Evolutionary conservation across 1,140 invertebrate species (phyloP).

Genomic region (Chymomyza costata): DNA sequence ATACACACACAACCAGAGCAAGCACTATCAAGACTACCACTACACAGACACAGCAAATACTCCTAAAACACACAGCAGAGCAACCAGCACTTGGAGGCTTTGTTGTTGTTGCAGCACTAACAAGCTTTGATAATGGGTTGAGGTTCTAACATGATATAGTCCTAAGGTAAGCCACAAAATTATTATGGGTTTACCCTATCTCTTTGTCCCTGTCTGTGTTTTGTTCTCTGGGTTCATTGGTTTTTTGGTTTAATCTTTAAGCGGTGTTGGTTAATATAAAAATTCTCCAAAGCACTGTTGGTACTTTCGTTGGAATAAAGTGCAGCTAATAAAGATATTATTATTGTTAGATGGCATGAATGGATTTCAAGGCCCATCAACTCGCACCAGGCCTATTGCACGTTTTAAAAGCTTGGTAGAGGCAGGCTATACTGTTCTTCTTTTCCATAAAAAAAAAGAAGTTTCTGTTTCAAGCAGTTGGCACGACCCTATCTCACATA

Average conservation of each 20-base stretch:
- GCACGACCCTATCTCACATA: too few species aligned
- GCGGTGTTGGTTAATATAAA: constrained; percentile 27
- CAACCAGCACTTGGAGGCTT: constrained; percentile 34
- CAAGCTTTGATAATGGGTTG: constrained; percentile 55
- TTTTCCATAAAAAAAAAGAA: too few species aligned
- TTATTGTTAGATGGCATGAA: too few species aligned
- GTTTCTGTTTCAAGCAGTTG: too few species aligned
- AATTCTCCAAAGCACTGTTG: too few species aligned
- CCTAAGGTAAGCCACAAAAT: constrained; percentile 47
- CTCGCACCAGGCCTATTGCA: too few species aligned
- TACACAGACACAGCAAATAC: constrained; percentile 39
- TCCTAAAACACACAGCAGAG: constrained; percentile 6
- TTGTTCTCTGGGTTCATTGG: too few species aligned
- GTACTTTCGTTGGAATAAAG: too few species aligned
- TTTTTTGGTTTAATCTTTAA: constrained; percentile 1
- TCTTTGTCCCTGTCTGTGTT: constrained; percentile 2
- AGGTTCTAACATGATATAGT: constrained; percentile 44
- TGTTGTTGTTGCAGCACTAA: constrained; percentile 54
- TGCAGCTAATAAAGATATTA: too few species aligned
- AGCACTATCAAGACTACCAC: constrained; percentile 54
- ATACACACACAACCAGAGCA: constrained; percentile 21
- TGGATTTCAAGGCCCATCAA: too few species aligned
- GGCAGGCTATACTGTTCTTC: too few species aligned
- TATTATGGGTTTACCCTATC: constrained; percentile 2
- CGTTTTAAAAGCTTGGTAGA: too few species aligned